Evolutionary conservation across 2,888 invertebrate genomes (phyloP).

Genomic region (Toxonevra muliebris): DNA sequence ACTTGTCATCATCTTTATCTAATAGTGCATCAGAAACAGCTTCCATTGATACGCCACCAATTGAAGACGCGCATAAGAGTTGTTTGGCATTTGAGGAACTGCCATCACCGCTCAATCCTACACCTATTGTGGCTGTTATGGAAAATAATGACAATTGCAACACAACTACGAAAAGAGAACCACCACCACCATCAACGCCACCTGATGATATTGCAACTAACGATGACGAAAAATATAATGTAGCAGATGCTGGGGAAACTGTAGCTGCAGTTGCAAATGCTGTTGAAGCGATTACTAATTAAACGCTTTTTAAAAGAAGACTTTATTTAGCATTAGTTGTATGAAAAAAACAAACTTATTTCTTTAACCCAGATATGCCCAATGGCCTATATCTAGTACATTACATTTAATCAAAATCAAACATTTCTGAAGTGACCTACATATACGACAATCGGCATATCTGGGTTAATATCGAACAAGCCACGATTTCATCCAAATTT

Average conservation of each 20-base stretch:
- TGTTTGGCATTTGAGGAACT: conserved; percentile 48
- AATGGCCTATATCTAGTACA: too few species aligned
- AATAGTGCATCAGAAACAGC: neutral
- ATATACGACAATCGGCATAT: too few species aligned
- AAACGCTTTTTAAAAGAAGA: conserved; percentile 29
- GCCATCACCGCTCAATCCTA: conserved; percentile 46
- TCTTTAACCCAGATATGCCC: too few species aligned
- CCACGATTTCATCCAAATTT: too few species aligned
- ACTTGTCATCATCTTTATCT: neutral
- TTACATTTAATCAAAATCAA: too few species aligned
- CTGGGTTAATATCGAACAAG: too few species aligned
- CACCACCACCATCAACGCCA: conserved; percentile 16
- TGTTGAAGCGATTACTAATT: conserved; percentile 34
- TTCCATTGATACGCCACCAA: conserved; percentile 21
- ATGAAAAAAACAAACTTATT: neutral
- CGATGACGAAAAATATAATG: too few species aligned
- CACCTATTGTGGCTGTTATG: conserved; percentile 45
- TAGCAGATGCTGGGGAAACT: neutral
- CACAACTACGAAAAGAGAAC: conserved; percentile 23
- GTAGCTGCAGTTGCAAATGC: conserved; percentile 16
- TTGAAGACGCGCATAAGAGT: conserved; percentile 37
- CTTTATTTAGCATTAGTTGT: conserved; percentile 25
- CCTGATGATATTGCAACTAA: neutral
- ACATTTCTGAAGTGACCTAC: too few species aligned
- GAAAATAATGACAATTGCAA: conserved; percentile 27